These are phyloP conservation scores for Myotis findleyi DNA, from an alignment of 2,797 vertebrate species.

Conservation along the genomic window DNA sequence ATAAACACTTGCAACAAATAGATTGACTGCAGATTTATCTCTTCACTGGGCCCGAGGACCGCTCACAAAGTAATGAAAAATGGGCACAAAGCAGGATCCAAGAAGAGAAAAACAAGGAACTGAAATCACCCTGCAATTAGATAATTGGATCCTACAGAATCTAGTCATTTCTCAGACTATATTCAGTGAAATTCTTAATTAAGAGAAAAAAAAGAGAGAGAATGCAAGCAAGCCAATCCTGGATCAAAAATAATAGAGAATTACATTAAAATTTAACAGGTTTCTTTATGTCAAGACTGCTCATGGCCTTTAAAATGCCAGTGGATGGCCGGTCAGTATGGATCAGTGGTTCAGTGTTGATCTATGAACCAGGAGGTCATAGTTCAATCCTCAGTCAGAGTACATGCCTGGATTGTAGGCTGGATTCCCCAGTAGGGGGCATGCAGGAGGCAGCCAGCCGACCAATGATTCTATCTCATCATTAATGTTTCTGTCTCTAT, in stretches of 20 bases:
- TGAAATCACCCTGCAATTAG: neutral
- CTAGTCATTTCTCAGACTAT: neutral
- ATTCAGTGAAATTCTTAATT: neutral
- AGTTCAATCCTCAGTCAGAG: neutral
- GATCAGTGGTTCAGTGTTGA: neutral
- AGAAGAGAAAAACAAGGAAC: neutral
- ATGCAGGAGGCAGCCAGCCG: neutral
- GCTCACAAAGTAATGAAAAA: neutral
- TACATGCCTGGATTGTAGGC: neutral
- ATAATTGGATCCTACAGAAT: neutral
- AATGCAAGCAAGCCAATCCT: neutral
- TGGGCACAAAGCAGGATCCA: neutral
- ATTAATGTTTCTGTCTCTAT: neutral
- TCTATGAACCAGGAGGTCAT: neutral
- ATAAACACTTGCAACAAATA: neutral
- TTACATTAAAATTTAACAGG: conserved; percentile 4
- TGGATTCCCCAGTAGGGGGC: neutral
- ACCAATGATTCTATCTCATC: neutral
- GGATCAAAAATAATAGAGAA: conserved; percentile 19
- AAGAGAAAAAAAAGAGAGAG: neutral
- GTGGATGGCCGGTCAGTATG: neutral
- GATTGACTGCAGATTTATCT: conserved; percentile 15
- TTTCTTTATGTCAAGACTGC: neutral
- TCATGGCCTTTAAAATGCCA: neutral
- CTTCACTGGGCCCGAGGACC: neutral